Conservation (phyloP, 1,140 invertebrate species). For the Holcopasites calliopsidis region DNA sequence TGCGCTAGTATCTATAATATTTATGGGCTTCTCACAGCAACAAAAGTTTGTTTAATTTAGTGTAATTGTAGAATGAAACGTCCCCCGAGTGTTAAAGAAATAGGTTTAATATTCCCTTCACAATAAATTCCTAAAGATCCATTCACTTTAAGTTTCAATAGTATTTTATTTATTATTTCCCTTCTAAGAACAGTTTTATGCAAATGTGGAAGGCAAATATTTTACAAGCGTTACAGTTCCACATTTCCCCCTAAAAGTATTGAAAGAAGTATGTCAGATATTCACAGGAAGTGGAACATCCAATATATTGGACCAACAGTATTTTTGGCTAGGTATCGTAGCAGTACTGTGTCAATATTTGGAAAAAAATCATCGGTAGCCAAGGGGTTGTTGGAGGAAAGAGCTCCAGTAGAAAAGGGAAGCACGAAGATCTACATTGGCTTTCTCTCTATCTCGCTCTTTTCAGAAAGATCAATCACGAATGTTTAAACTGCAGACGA, state of each 20-base stretch:
- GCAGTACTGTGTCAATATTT: conserved; percentile 9
- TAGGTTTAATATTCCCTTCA: no score
- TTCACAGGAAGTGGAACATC: neutral
- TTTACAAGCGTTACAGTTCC: no score
- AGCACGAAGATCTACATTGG: neutral
- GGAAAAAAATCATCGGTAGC: conserved; percentile 3
- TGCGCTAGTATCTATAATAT: no score
- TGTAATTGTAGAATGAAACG: no score
- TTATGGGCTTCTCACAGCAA: no score
- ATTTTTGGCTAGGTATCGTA: neutral
- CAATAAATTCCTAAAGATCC: no score
- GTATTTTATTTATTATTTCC: no score
- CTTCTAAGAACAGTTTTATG: neutral
- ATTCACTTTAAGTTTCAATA: no score
- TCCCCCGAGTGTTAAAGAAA: no score
- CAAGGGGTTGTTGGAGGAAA: neutral
- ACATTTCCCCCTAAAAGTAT: neutral
- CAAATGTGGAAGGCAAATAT: neutral
- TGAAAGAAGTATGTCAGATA: neutral
- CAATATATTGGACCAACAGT: conserved; percentile 3
- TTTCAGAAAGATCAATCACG: no score
- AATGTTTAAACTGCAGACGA: no score
- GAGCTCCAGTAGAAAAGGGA: neutral
- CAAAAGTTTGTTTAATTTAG: no score
- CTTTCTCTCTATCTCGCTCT: neutral